phyloP scores from a whole-genome alignment of 1,140 invertebrate genomes.

The Latrodectus geometricus region DNA sequence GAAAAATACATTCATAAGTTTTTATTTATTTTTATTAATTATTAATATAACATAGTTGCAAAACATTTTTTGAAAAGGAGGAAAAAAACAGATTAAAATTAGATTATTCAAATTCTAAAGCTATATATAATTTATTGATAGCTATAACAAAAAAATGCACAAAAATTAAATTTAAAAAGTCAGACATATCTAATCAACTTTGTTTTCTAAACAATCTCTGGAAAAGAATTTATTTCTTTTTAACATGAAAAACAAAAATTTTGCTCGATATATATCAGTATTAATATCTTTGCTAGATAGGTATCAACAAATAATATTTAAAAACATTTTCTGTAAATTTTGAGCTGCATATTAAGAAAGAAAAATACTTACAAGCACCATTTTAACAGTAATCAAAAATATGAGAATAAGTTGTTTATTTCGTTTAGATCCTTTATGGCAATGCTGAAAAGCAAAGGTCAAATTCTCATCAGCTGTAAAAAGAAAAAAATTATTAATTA shows the following conservation, averaged over 20 bases:
- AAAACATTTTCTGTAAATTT: background rate
- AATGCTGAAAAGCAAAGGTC: constrained; percentile 92
- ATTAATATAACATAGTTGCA: background rate
- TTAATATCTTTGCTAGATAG: background rate
- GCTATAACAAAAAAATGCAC: no score
- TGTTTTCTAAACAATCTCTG: no score
- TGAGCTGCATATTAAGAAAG: background rate
- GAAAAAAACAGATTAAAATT: no score
- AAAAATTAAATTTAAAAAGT: no score
- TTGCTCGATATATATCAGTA: background rate
- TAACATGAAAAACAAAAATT: background rate
- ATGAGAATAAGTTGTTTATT: constrained; percentile 96
- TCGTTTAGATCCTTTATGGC: constrained; percentile 82
- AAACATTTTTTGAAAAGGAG: background rate
- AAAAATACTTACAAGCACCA: constrained; percentile 78
- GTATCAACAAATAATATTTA: background rate
- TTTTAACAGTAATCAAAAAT: constrained; percentile 96
- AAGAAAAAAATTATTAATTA: no score
- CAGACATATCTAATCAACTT: no score
- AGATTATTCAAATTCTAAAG: no score
- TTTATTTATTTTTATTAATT: background rate
- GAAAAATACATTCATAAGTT: no score
- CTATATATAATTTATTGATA: no score
- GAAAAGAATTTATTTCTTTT: no score
- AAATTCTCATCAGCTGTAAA: constrained; percentile 87